Conservation (phyloP, 2,797 vertebrate species). For the Luscinia luscinia region DNA sequence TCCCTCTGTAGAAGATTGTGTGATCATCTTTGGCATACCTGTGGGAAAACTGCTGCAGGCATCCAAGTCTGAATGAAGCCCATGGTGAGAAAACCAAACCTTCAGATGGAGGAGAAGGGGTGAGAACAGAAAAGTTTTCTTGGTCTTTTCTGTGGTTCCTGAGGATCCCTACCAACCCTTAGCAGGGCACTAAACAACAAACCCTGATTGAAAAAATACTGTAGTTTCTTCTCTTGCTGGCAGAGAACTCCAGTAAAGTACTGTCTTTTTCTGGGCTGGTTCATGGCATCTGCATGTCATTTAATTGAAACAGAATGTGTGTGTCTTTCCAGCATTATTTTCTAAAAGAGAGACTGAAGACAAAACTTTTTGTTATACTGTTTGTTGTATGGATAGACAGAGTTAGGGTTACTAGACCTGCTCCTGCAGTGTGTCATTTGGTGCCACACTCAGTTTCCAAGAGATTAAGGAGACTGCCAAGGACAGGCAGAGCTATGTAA, state of each 20-base stretch:
- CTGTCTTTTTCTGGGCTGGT: not conserved
- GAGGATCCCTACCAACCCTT: not conserved
- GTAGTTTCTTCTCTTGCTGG: not conserved
- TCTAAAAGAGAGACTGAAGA: not conserved
- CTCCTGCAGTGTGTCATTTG: not conserved
- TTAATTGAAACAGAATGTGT: not conserved
- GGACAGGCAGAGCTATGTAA: not conserved
- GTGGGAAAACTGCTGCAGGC: not conserved
- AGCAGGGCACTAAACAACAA: not conserved
- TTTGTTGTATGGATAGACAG: not conserved
- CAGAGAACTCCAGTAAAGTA: not conserved
- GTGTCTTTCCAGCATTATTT: not conserved
- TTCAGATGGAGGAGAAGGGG: not conserved
- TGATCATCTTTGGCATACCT: not conserved
- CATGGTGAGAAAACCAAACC: not conserved
- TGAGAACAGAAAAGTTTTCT: not conserved
- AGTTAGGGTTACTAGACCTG: not conserved
- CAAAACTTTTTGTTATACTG: not conserved
- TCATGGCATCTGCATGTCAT: fast-evolving
- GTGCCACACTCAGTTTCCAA: not conserved
- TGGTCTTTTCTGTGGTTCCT: not conserved
- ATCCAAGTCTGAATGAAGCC: not conserved
- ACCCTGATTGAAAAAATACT: not conserved
- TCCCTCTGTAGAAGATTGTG: not conserved
- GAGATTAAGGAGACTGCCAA: not conserved